These are phyloP conservation scores for Muscina levida DNA, from an alignment of 2,888 invertebrate species.

Conservation along the genomic window DNA sequence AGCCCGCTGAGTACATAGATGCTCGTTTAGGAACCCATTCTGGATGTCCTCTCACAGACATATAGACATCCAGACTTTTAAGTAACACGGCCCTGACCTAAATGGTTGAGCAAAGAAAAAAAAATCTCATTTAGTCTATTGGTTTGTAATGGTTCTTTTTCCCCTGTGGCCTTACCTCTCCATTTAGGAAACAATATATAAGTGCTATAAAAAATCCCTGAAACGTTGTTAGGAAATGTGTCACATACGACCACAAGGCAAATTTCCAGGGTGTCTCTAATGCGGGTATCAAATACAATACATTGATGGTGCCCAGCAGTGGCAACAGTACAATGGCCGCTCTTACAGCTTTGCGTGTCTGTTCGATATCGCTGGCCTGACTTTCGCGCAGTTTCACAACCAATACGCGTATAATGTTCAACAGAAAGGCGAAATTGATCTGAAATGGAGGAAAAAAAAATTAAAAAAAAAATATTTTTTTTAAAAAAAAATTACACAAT, in stretches of 20 bases:
- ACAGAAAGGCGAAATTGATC: slow-evolving; percentile 88
- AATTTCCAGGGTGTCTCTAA: slow-evolving; percentile 86
- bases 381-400: slow-evolving; percentile 87
- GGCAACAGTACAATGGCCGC: slow-evolving; percentile 90
- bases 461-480: slow-evolving; percentile 64
- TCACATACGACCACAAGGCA: slow-evolving; percentile 88
- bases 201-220: slow-evolving; percentile 91
- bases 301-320: slow-evolving; percentile 89
- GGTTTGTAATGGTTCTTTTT: background rate
- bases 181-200: slow-evolving; percentile 91
- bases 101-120: slow-evolving; percentile 36
- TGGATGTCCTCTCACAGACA: slow-evolving; percentile 79
- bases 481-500: too few relatives aligned
- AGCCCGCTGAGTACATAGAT: slow-evolving; percentile 79
- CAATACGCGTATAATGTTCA: slow-evolving; percentile 90
- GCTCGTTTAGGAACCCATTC: slow-evolving; percentile 78
- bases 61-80: slow-evolving; percentile 80
- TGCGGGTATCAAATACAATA: slow-evolving; percentile 86
- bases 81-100: slow-evolving; percentile 80
- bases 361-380: slow-evolving; percentile 87
- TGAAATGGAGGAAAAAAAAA: too few relatives aligned
- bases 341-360: slow-evolving; percentile 89
- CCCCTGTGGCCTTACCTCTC: slow-evolving; percentile 84
- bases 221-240: slow-evolving; percentile 90
- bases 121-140: background rate